Evolutionary conservation across 2,113 vertebrate genomes (phyloP).

Genomic region (Gila orcuttii): DNA sequence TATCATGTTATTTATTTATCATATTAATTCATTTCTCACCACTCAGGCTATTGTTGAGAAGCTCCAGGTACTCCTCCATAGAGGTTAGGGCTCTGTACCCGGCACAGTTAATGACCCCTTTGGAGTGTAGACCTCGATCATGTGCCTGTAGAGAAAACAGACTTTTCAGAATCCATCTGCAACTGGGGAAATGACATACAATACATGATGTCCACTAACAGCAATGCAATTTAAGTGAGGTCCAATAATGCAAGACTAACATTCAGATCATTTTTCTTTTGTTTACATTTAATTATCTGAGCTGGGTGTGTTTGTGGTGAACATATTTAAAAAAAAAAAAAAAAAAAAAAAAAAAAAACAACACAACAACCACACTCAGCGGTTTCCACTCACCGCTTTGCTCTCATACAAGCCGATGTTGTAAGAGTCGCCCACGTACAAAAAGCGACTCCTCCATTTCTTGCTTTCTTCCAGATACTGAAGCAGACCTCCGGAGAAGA

Average conservation of each 20-base stretch:
- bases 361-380: background rate
- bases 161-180: background rate
- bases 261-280: constrained; percentile 1
- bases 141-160: constrained; percentile 76
- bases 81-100: constrained; percentile 92
- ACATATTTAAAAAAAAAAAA: background rate
- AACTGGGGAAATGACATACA: background rate
- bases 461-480: constrained; percentile 92
- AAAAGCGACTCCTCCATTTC: constrained; percentile 92
- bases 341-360: background rate
- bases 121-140: constrained; percentile 82
- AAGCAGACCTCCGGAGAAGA: constrained; percentile 92
- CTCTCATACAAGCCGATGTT: constrained; percentile 84
- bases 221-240: background rate
- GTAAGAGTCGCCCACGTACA: constrained; percentile 87
- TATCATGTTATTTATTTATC: background rate
- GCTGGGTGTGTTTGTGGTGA: background rate
- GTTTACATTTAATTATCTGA: constrained; percentile 28
- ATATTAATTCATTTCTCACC: constrained; percentile 70
- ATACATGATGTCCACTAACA: background rate
- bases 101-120: constrained; percentile 84
- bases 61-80: constrained; percentile 87
- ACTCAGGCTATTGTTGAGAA: constrained; percentile 85
- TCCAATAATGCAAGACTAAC: constrained; percentile 8
- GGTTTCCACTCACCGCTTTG: constrained; percentile 80